Conservation (phyloP, 2,797 vertebrate genomes). For the Calcarius lapponicus region DNA sequence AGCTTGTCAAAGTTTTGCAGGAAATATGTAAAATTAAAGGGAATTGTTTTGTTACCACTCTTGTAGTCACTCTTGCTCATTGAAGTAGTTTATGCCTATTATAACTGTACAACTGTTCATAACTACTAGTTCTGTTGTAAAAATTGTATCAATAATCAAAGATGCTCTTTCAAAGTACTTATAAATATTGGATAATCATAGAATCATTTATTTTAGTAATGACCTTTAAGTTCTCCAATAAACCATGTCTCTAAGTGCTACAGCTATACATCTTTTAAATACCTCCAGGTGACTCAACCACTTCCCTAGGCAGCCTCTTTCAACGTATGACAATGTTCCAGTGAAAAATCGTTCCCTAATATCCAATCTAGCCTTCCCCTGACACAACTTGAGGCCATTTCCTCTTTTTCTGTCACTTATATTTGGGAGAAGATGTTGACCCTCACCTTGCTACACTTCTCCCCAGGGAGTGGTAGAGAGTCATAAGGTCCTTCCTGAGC, state of each 20-base stretch:
- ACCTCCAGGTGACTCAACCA: neutral
- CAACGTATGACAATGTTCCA: neutral
- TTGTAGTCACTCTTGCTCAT: neutral
- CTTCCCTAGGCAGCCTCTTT: neutral
- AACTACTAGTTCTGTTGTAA: neutral
- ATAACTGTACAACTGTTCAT: neutral
- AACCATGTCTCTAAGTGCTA: neutral
- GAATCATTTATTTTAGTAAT: neutral
- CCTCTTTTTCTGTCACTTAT: accelerated
- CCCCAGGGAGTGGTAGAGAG: neutral
- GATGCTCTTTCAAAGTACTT: neutral
- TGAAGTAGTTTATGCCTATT: neutral
- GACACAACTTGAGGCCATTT: neutral
- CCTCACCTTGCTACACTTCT: neutral
- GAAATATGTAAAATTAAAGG: neutral
- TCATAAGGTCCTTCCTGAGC: neutral
- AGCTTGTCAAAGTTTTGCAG: neutral
- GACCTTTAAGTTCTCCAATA: neutral
- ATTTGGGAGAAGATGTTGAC: accelerated
- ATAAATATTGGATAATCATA: neutral
- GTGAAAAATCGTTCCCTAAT: neutral
- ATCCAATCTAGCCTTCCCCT: neutral
- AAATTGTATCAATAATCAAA: neutral
- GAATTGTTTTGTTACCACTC: neutral
- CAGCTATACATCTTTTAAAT: neutral